These are phyloP conservation scores for Corythornis cristatus DNA, from an alignment of 2,113 vertebrate genomes.

Conservation along the genomic window DNA sequence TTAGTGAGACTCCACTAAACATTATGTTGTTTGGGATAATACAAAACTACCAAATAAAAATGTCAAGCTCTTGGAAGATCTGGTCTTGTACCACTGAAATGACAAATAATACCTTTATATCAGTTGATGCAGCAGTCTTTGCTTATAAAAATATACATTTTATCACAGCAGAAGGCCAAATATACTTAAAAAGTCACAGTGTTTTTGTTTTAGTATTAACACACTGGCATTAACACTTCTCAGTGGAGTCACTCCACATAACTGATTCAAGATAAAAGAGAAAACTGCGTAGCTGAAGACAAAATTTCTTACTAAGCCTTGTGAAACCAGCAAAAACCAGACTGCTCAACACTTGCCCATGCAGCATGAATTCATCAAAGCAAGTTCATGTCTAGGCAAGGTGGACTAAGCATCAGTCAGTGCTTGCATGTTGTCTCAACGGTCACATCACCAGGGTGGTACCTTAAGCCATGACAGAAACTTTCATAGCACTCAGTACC, in stretches of 20 bases:
- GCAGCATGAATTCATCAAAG: not conserved
- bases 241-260: not conserved
- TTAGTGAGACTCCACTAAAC: not conserved
- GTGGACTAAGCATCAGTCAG: not conserved
- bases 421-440: not conserved
- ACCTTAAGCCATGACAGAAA: not conserved
- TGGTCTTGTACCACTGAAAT: not conserved
- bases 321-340: not conserved
- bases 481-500: rapidly evolving
- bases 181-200: not conserved
- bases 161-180: not conserved
- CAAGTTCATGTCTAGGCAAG: not conserved
- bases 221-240: not conserved
- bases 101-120: not conserved
- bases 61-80: not conserved
- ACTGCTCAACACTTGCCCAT: not conserved
- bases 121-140: not conserved
- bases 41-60: not conserved
- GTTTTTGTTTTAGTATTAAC: not conserved
- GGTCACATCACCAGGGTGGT: not conserved
- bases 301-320: not conserved
- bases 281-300: not conserved
- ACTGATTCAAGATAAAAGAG: not conserved
- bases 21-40: not conserved
- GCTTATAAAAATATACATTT: not conserved